Conservation (phyloP, 2,113 vertebrate species). For the Corythoichthys haematopterus region DNA sequence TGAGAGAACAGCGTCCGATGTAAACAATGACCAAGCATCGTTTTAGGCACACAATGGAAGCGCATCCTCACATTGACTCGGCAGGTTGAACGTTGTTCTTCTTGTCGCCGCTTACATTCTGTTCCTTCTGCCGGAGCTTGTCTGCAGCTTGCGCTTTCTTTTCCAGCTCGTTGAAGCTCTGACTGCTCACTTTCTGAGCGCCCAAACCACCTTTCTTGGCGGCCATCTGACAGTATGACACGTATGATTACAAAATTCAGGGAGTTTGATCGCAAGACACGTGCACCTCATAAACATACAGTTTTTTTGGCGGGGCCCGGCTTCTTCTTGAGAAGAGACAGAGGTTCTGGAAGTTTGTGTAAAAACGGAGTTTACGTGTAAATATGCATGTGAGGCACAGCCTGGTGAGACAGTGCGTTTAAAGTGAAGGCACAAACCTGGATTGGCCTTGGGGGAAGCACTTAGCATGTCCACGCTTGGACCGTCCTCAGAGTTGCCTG, state of each 20-base stretch:
- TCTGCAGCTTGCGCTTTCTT: constrained; percentile 88
- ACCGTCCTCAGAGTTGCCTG: constrained; percentile 75
- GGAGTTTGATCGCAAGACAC: not conserved
- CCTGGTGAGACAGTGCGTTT: not conserved
- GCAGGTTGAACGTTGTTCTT: constrained; percentile 57
- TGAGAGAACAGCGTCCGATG: constrained; percentile 26
- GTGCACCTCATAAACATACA: not conserved
- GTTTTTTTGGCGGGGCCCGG: constrained; percentile 65
- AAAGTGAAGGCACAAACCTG: constrained; percentile 63
- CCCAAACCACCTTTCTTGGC: constrained; percentile 87
- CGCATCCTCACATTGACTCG: constrained; percentile 73
- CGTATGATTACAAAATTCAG: not conserved
- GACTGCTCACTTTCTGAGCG: constrained; percentile 87
- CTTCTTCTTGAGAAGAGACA: constrained; percentile 73
- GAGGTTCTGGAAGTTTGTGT: constrained; percentile 42
- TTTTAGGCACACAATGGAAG: not conserved
- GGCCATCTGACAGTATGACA: constrained; percentile 71
- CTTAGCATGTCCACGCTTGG: constrained; percentile 84
- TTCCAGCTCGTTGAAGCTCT: constrained; percentile 84
- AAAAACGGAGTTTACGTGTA: no score
- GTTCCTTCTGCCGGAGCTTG: constrained; percentile 73
- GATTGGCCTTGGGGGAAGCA: constrained; percentile 75
- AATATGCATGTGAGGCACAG: not conserved
- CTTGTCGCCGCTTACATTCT: constrained; percentile 23
- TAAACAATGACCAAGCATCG: not conserved